These are phyloP conservation scores for Tachuris rubrigastra DNA, from an alignment of 2,113 vertebrate genomes.

Conservation along the genomic window DNA sequence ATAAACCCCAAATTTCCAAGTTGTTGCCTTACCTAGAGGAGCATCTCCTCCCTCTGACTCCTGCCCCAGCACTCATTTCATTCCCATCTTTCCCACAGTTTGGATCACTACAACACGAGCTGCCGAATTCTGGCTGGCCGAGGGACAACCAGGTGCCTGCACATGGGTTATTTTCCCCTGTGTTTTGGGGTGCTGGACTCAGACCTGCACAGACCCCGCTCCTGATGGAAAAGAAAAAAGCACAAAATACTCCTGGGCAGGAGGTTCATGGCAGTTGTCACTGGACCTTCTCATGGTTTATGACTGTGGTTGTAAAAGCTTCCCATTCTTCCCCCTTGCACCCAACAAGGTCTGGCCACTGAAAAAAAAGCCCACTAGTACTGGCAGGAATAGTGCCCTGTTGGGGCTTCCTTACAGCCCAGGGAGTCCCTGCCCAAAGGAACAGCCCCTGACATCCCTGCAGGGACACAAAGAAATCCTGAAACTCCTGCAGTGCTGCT, in stretches of 20 bases:
- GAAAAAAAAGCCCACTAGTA: not conserved
- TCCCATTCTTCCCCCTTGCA: not conserved
- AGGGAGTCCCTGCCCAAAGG: not conserved
- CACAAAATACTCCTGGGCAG: not conserved
- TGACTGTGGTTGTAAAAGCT: not conserved
- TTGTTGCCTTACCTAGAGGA: not conserved
- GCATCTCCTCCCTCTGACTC: not conserved
- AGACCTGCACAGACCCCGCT: not conserved
- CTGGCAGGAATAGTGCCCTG: no score
- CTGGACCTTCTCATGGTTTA: not conserved
- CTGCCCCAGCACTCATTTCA: no score
- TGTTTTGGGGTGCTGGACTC: not conserved
- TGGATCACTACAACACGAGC: not conserved
- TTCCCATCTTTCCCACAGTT: not conserved
- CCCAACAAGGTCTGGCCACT: accelerated
- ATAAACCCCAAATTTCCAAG: not conserved
- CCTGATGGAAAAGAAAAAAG: not conserved
- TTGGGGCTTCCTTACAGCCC: not conserved
- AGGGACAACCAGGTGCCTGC: not conserved
- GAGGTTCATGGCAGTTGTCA: not conserved
- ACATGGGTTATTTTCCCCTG: not conserved
- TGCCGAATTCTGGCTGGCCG: not conserved
- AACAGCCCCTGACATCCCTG: not conserved
- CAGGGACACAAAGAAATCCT: not conserved
- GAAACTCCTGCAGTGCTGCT: not conserved